Percentiles rank a stretch among this genome's conserved stretches.
Conservation (phyloP, 23 tunicate species). For the Pegea sp. region DNA sequence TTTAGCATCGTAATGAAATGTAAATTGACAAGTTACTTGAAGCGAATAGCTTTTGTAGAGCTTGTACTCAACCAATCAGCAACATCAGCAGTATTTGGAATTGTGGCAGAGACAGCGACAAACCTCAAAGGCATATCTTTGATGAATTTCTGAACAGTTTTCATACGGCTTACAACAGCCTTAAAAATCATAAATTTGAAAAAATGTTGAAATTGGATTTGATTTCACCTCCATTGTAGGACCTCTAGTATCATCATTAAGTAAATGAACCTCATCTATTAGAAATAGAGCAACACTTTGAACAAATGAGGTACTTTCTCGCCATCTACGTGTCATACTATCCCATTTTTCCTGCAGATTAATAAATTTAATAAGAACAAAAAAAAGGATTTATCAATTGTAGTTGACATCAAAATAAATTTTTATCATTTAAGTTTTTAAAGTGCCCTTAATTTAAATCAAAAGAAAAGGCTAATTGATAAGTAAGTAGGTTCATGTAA, state of each 20-base stretch:
- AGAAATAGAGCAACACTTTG: constrained; percentile 35
- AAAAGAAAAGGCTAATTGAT: too few relatives aligned
- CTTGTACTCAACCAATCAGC: constrained; percentile 64
- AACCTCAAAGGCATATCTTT: constrained; percentile 11
- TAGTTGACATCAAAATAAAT: too few relatives aligned
- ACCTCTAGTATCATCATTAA: constrained; percentile 62
- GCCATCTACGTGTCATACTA: constrained; percentile 74
- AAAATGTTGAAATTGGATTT: not conserved
- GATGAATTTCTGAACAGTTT: constrained; percentile 27
- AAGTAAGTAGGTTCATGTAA: too few relatives aligned
- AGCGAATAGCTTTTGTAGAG: too few relatives aligned
- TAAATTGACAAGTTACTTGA: too few relatives aligned
- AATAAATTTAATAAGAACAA: not conserved
- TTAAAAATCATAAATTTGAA: constrained; percentile 1
- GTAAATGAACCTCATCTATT: constrained; percentile 76
- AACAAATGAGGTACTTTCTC: constrained; percentile 43
- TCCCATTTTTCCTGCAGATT: constrained; percentile 63
- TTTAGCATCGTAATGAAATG: too few relatives aligned
- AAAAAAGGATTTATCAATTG: too few relatives aligned
- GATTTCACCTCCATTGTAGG: constrained; percentile 61
- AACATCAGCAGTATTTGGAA: constrained; percentile 69
- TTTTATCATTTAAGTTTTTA: too few relatives aligned
- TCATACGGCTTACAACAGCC: constrained; percentile 84
- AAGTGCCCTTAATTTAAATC: too few relatives aligned
- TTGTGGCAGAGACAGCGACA: constrained; percentile 72